Conservation (phyloP, 1,140 invertebrate genomes). For the Micrasema minimum region DNA sequence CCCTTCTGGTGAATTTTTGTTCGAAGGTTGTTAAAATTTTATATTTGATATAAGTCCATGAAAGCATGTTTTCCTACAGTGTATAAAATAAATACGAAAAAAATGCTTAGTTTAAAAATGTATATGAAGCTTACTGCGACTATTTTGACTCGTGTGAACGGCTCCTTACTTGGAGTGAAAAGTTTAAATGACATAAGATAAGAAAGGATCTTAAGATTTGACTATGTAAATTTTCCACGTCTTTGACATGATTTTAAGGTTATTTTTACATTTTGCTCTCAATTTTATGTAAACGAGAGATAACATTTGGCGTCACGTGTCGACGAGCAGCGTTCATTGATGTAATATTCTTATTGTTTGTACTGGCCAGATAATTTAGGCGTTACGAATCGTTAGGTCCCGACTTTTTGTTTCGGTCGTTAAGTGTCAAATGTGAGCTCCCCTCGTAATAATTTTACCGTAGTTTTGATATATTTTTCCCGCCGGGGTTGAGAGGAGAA, state of each 20-base stretch:
- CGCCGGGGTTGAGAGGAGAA: background rate
- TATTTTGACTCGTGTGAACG: too few species aligned
- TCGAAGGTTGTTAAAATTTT: too few species aligned
- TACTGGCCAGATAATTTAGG: conserved; percentile 4
- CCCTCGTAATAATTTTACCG: background rate
- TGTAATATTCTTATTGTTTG: conserved; percentile 23
- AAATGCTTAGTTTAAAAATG: too few species aligned
- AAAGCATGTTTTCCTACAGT: too few species aligned
- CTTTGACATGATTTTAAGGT: background rate
- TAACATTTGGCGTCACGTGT: conserved; percentile 23
- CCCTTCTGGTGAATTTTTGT: too few species aligned
- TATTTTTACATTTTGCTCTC: conserved; percentile 10
- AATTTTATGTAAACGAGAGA: conserved; percentile 14
- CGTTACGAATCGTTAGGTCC: conserved; percentile 17
- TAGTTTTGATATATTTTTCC: conserved; percentile 11
- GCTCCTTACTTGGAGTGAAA: too few species aligned
- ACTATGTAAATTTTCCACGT: background rate
- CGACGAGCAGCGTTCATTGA: conserved; percentile 35
- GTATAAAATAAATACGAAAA: too few species aligned
- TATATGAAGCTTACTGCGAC: too few species aligned
- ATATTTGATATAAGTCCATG: too few species aligned
- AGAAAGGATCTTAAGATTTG: too few species aligned
- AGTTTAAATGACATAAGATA: too few species aligned
- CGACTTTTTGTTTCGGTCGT: conserved; percentile 7
- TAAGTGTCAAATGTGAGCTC: conserved; percentile 16